phyloP scores from a whole-genome alignment of 2,888 invertebrate genomes.

The Iphiclides podalirius region DNA sequence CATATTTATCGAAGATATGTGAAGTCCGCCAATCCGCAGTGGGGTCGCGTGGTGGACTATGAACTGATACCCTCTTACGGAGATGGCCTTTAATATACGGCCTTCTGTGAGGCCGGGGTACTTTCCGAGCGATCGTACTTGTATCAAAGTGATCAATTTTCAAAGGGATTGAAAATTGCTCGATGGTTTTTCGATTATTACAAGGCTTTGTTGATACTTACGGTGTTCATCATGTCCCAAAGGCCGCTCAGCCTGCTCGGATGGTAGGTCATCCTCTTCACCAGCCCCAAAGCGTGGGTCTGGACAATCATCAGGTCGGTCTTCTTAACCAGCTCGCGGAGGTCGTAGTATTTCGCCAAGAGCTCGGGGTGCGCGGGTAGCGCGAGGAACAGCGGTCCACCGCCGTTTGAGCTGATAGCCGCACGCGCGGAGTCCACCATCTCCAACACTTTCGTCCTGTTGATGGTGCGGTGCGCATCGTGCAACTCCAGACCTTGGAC shows the following conservation, averaged over 20 bases:
- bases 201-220: no score
- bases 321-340: constrained; percentile 83
- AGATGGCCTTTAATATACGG: no score
- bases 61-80: no score
- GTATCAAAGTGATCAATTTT: no score
- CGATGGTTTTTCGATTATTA: no score
- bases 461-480: constrained; percentile 74
- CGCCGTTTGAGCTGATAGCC: constrained; percentile 66
- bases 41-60: no score
- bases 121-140: no score
- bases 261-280: constrained; percentile 85
- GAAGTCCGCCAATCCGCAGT: no score
- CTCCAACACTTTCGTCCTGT: constrained; percentile 71
- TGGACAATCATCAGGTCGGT: constrained; percentile 84
- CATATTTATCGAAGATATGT: no score
- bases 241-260: constrained; percentile 87
- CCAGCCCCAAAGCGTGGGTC: constrained; percentile 83
- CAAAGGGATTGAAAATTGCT: no score
- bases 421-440: constrained; percentile 65
- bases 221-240: constrained; percentile 88
- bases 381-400: constrained; percentile 79
- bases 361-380: constrained; percentile 83
- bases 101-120: no score
- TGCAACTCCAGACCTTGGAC: constrained; percentile 80
- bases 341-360: constrained; percentile 85